These are phyloP conservation scores for Austrofundulus limnaeus DNA, from an alignment of 2,113 vertebrate genomes.

Conservation along the genomic window DNA sequence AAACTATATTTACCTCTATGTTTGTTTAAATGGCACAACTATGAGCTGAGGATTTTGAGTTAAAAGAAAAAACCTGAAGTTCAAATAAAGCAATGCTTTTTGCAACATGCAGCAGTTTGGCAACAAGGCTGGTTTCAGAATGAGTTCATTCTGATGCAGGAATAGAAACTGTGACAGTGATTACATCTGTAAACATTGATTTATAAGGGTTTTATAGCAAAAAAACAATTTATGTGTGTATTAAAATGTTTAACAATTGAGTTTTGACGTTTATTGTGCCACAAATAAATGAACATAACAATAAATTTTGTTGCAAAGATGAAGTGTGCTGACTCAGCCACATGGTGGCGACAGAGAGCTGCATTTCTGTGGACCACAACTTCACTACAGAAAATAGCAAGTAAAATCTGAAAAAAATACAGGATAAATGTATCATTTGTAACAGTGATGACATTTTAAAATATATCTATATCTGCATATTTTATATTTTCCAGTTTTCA, in stretches of 20 bases:
- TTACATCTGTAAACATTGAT: not conserved
- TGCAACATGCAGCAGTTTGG: not conserved
- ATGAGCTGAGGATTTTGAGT: too few relatives aligned
- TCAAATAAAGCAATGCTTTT: not conserved
- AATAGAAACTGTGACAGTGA: not conserved
- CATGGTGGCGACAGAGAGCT: constrained; percentile 52
- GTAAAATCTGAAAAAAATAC: not conserved
- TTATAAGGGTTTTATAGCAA: not conserved
- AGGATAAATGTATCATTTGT: not conserved
- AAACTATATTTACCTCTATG: too few relatives aligned
- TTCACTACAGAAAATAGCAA: too few relatives aligned
- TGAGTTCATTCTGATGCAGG: not conserved
- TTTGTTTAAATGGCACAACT: too few relatives aligned
- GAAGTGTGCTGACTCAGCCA: constrained; percentile 20
- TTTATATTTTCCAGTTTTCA: too few relatives aligned
- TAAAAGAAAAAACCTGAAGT: not conserved
- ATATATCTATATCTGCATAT: too few relatives aligned
- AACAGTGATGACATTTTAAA: too few relatives aligned
- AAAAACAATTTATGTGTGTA: not conserved
- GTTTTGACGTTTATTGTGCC: too few relatives aligned
- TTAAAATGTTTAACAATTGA: too few relatives aligned
- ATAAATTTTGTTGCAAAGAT: too few relatives aligned
- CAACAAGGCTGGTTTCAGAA: not conserved
- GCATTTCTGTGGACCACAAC: not conserved
- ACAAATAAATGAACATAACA: too few relatives aligned